Evolutionary conservation across 2,113 vertebrate species (phyloP).

Genomic region (Australoheros scitulus): DNA sequence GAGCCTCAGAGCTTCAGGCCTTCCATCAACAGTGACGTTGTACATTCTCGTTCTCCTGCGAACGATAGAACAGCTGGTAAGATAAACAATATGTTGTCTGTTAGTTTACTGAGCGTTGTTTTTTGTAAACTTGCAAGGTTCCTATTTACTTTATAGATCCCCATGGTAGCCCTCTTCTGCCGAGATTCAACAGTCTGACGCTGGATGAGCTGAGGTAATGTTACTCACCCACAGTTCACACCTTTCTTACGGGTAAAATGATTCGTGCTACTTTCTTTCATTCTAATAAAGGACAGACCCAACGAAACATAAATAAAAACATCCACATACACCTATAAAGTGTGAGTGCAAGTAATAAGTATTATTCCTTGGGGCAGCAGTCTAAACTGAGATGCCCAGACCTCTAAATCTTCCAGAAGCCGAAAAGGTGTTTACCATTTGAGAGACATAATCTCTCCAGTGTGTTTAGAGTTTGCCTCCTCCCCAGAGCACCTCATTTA

Average conservation of each 20-base stretch:
- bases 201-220: slow-evolving; percentile 63
- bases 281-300: not conserved
- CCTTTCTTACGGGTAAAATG: not conserved
- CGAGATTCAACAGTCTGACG: slow-evolving; percentile 50
- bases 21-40: not conserved
- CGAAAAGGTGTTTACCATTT: no score
- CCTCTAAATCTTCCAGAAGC: no score
- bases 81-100: not conserved
- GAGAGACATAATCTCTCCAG: no score
- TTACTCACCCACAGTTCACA: not conserved
- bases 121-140: not conserved
- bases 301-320: not conserved
- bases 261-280: not conserved
- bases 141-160: slow-evolving; percentile 14
- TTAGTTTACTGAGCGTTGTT: not conserved
- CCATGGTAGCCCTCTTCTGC: not conserved
- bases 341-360: no score
- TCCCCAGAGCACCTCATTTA: no score
- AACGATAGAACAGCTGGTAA: slow-evolving; percentile 4
- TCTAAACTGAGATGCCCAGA: no score
- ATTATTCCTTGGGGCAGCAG: no score
- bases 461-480: no score
- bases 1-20: not conserved
- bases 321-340: no score
- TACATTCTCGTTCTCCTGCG: not conserved